Evolutionary conservation across 2,888 invertebrate genomes (phyloP).

Genomic region (Sphaerophoria taeniata): DNA sequence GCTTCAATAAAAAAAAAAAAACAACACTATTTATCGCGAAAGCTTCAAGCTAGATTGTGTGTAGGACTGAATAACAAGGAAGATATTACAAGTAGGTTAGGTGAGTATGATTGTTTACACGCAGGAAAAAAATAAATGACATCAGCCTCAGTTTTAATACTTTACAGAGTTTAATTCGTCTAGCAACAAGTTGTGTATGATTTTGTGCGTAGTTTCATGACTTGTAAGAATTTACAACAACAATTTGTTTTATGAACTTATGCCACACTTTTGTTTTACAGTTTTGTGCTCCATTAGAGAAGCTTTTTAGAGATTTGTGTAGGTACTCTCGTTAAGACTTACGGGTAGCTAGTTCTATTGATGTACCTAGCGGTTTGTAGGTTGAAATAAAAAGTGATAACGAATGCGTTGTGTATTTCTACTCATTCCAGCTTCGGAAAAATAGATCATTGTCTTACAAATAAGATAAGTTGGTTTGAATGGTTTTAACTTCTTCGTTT

Average conservation of each 20-base stretch:
- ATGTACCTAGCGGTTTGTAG: too few species aligned
- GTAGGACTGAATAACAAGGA: background rate
- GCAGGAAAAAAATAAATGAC: constrained; percentile 11
- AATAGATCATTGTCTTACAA: too few species aligned
- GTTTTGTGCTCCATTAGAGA: constrained; percentile 5
- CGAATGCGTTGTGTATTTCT: too few species aligned
- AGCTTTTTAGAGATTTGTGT: background rate
- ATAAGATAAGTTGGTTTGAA: too few species aligned
- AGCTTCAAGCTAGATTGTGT: constrained; percentile 1
- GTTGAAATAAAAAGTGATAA: too few species aligned
- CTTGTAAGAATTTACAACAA: constrained; percentile 3
- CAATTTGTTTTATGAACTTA: background rate
- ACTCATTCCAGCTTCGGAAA: too few species aligned
- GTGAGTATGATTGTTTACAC: background rate
- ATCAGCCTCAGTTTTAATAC: constrained; percentile 18
- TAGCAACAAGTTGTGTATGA: background rate
- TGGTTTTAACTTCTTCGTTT: too few species aligned
- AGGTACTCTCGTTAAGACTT: too few species aligned
- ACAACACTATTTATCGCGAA: constrained; percentile 1
- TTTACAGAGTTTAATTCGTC: background rate
- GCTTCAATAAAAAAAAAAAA: constrained; percentile 38
- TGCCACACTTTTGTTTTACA: background rate
- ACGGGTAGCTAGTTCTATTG: too few species aligned
- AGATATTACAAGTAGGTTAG: constrained; percentile 28
- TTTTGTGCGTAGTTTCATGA: background rate